Evolutionary conservation across 2,113 vertebrate genomes (phyloP).

Genomic region (Myotis lucifugus): DNA sequence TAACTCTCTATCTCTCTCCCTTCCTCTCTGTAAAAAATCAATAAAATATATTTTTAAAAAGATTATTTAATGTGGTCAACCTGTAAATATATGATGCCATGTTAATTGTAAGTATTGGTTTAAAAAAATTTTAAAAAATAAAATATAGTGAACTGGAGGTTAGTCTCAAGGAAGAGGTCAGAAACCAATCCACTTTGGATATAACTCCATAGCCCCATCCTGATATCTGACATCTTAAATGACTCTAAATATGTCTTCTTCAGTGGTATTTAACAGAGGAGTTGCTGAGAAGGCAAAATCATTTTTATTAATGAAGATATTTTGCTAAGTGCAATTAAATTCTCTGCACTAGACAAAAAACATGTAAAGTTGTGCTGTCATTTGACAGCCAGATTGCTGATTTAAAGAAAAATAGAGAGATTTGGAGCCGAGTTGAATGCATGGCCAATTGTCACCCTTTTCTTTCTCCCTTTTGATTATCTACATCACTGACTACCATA

Average conservation of each 20-base stretch:
- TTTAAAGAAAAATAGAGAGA: background rate
- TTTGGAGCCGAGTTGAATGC: background rate
- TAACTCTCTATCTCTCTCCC: no score
- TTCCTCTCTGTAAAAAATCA: no score
- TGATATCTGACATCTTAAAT: background rate
- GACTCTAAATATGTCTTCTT: background rate
- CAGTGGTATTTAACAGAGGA: background rate
- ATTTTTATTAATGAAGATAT: constrained; percentile 19
- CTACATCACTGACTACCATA: background rate
- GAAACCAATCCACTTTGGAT: background rate
- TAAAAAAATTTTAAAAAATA: background rate
- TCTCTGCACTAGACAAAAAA: background rate
- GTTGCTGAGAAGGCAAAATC: background rate
- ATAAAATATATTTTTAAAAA: background rate
- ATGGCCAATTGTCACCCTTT: background rate
- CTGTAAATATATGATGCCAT: background rate
- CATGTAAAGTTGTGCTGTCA: background rate
- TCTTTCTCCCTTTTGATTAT: background rate
- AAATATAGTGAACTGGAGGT: background rate
- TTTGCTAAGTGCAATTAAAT: constrained; percentile 43
- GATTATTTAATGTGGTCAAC: background rate
- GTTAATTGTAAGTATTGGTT: background rate
- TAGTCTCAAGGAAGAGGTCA: background rate
- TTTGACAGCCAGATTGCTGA: background rate
- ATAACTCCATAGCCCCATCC: background rate